Base-by-base conservation (phyloP, 2,113 vertebrate species). In the Herpetotheres cachinnans region DNA sequence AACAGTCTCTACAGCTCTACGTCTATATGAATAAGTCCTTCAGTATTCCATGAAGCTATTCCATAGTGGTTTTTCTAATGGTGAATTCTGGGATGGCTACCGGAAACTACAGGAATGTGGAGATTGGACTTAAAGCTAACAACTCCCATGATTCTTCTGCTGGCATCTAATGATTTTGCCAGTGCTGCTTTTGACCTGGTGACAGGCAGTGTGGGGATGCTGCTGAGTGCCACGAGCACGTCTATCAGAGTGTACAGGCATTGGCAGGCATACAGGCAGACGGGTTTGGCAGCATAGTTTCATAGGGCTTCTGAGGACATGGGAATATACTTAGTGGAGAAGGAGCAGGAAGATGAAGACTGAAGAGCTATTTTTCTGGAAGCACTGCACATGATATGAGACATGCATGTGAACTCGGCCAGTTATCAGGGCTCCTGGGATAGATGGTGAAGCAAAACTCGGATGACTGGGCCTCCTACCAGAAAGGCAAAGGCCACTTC, bases 181-280 rank as follows among this genome's bases (percentile, higher is more conserved):
- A 67, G 55, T 1, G 0, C n/a, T 6, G 13, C 81, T 76, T 89
- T 44, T 79, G 65, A 50, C 50, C 63, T 89, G 56, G 80, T 82
- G 69, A 34, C n/a, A 21, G 52, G 81, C 83, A 55, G 69, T 1
- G 1, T 9, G 50, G 38, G 32, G 83, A 67, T 55, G 61, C 81
- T 82, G 78, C 73, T 19, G 69, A 34, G 73, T 21, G 29, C 78
- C 47, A 8, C 0, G 1, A 78, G 34, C 0, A 0, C 3, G 32
- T 55, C 78, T 76, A 1, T 69, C 70, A 40, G 55, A 13, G 32
- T 2, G 2, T 5, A 7, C 27, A 24, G 4, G 26, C 50, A 5
- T 4, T 26, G 86, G 86, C 86, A 89, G 61, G 42, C 14, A 0
- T n/a, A 63, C 49, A 61, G 63, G 38, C 49, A 72, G 24, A 2